Evolutionary conservation across 2,113 vertebrate species (phyloP).

Genomic region (Phodopus roborovskii): DNA sequence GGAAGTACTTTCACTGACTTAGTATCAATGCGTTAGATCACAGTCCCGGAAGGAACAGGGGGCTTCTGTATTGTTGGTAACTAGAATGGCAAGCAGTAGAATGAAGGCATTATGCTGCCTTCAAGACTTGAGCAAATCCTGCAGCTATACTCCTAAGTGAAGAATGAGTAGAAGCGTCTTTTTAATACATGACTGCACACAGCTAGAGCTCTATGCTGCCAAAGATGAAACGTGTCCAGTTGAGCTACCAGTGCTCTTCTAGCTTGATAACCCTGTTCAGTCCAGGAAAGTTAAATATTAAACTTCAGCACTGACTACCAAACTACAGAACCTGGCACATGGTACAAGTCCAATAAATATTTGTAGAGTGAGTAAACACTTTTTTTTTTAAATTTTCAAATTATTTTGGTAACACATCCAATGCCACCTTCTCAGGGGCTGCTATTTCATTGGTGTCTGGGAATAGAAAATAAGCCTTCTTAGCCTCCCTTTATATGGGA

Average conservation of each 20-base stretch:
- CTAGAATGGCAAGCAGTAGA: neutral
- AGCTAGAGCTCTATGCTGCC: neutral
- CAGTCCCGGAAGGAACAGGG: neutral
- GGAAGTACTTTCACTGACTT: neutral
- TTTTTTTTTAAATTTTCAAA: neutral
- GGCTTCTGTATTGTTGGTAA: neutral
- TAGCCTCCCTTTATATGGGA: neutral
- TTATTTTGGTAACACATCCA: neutral
- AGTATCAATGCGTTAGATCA: neutral
- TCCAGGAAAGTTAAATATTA: conserved; percentile 56
- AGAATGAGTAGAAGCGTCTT: neutral
- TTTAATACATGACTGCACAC: neutral
- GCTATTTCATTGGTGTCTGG: neutral
- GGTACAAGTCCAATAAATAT: conserved; percentile 56
- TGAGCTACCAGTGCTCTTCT: neutral
- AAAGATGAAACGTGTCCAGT: neutral
- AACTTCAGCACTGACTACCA: conserved; percentile 20
- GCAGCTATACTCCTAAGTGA: neutral
- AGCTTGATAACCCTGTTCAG: conserved; percentile 11
- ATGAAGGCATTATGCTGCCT: neutral
- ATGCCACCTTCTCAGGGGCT: neutral
- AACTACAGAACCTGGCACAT: neutral
- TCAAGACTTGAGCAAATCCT: neutral
- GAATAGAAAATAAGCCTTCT: neutral
- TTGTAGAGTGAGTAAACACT: conserved; percentile 25